Evolutionary conservation across 2,888 invertebrate genomes (phyloP).

Genomic region (Volucella bombylans): DNA sequence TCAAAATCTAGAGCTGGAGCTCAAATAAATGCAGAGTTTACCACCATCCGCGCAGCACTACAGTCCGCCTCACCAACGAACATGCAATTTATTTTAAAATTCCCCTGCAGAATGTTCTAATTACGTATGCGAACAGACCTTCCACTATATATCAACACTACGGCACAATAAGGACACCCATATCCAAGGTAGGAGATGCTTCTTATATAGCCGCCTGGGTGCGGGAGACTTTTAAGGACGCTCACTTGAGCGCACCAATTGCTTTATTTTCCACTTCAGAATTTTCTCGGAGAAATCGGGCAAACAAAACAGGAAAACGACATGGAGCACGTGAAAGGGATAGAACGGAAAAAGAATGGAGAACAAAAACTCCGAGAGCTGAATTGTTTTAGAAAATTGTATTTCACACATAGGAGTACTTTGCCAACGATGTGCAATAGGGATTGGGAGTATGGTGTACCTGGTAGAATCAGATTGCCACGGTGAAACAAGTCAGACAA

Average conservation of each 20-base stretch:
- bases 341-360: neutral
- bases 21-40: too few relatives aligned
- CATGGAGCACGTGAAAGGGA: neutral
- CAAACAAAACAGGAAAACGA: constrained; percentile 19
- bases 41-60: neutral
- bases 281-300: constrained; percentile 38
- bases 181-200: neutral
- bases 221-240: constrained; percentile 40
- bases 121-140: constrained; percentile 48
- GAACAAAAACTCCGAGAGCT: neutral
- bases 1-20: constrained; percentile 2
- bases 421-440: neutral
- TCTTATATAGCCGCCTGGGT: neutral
- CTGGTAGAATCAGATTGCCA: constrained; percentile 22
- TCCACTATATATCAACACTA: constrained; percentile 49
- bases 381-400: constrained; percentile 23
- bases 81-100: constrained; percentile 46
- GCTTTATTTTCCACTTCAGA: constrained; percentile 54
- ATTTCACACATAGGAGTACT: constrained; percentile 35
- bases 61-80: neutral
- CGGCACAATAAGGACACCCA: constrained; percentile 2
- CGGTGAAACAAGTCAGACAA: constrained; percentile 45
- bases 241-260: constrained; percentile 55
- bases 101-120: constrained; percentile 44
- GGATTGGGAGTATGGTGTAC: neutral